Evolutionary conservation across 2,113 vertebrate species (phyloP).

Genomic region (Eira barbara): DNA sequence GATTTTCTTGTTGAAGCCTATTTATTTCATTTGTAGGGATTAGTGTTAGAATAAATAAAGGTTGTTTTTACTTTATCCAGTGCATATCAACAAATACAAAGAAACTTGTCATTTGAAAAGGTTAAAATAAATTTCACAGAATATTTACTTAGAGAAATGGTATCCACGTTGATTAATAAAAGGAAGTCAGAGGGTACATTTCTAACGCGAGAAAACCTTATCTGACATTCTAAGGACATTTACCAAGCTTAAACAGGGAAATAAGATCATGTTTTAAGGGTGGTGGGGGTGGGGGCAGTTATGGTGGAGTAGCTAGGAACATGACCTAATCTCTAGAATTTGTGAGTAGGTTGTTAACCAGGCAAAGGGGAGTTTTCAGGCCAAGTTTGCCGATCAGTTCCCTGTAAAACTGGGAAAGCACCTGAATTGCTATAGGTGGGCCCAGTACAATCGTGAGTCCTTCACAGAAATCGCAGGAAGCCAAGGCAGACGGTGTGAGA

Average conservation of each 20-base stretch:
- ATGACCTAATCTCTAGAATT: neutral
- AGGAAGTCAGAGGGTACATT: neutral
- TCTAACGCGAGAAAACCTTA: neutral
- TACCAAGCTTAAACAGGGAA: neutral
- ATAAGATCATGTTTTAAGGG: neutral
- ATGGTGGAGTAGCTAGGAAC: neutral
- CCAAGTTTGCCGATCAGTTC: neutral
- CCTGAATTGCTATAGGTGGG: neutral
- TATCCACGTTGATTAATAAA: neutral
- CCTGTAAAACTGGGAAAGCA: neutral
- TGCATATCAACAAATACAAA: constrained; percentile 22
- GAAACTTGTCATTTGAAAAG: neutral
- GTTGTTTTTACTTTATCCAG: constrained; percentile 38
- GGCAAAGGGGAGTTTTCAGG: neutral
- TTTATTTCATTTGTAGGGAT: constrained; percentile 45
- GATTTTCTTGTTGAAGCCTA: constrained; percentile 36
- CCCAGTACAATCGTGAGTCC: neutral
- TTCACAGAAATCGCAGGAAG: neutral
- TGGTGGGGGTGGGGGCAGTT: rapidly evolving
- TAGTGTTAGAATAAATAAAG: constrained; percentile 40
- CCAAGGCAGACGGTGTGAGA: neutral
- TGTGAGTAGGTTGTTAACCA: neutral
- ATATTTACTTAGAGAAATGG: neutral
- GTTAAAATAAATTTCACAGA: neutral
- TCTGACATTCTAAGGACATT: neutral